Percentiles rank a stretch among this genome's conserved stretches.
Evolutionary conservation across 2,888 invertebrate species (phyloP).

Genomic region (Clusia tigrina): DNA sequence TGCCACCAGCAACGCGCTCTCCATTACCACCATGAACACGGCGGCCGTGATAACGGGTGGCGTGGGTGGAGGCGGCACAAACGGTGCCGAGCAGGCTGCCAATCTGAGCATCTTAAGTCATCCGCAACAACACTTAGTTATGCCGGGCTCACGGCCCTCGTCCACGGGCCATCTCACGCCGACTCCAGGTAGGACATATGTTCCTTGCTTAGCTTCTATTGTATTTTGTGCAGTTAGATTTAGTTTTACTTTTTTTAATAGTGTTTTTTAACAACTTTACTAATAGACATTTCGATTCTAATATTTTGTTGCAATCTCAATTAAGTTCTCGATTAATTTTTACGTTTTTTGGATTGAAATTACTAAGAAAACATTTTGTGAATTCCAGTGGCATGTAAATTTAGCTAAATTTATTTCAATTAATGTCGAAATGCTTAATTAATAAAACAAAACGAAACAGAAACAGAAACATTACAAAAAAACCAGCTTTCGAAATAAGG

Average conservation of each 20-base stretch:
- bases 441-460: neutral
- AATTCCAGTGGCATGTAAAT: constrained; percentile 13
- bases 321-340: constrained; percentile 12
- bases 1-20: constrained; percentile 47
- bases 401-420: constrained; percentile 21
- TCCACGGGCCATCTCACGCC: constrained; percentile 70
- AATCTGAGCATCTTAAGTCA: constrained; percentile 68
- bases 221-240: constrained; percentile 10
- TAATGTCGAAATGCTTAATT: no score
- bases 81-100: constrained; percentile 57
- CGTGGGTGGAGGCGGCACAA: constrained; percentile 48
- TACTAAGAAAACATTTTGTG: constrained; percentile 5
- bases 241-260: constrained; percentile 12
- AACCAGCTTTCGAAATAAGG: no score
- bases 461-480: neutral
- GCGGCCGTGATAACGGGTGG: constrained; percentile 50
- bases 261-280: constrained; percentile 4
- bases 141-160: constrained; percentile 67
- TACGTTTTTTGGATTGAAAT: constrained; percentile 13
- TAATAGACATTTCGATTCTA: neutral
- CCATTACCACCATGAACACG: constrained; percentile 54
- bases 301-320: constrained; percentile 23
- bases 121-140: constrained; percentile 66
- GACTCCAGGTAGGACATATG: constrained; percentile 65
- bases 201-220: constrained; percentile 12